phyloP scores from a whole-genome alignment of 2,113 vertebrate genomes.

The Gallinago media region DNA sequence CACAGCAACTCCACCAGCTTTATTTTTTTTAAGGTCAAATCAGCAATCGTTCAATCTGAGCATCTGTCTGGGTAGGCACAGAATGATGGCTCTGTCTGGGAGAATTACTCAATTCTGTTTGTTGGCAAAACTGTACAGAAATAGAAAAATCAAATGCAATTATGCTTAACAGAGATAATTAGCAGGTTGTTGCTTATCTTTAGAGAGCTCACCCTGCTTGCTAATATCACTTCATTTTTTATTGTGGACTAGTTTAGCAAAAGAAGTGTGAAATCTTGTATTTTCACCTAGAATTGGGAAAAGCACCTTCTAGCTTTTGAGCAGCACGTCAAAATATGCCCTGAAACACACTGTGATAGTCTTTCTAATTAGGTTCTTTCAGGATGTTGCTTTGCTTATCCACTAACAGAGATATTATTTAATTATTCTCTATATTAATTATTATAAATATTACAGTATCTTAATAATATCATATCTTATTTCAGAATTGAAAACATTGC shows the following conservation, averaged over 20 bases:
- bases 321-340: not conserved
- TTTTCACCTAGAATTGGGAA: not conserved
- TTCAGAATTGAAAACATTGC: not conserved
- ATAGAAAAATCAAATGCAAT: not conserved
- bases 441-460: not conserved
- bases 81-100: not conserved
- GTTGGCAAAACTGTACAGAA: not conserved
- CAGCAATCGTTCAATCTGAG: not conserved
- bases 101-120: not conserved
- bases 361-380: not conserved
- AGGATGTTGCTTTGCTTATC: not conserved
- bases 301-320: not conserved
- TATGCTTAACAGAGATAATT: not conserved
- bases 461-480: not conserved
- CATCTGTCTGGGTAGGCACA: not conserved
- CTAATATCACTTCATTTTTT: not conserved
- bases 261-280: not conserved
- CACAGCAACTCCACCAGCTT: not conserved
- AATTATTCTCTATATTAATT: not conserved
- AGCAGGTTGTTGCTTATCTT: not conserved
- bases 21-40: not conserved
- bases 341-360: not conserved
- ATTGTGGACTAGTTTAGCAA: not conserved
- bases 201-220: not conserved
- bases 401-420: not conserved